Conservation (phyloP, 35 echinoderm and acorn worm genomes). For the Lytechinus variegatus region DNA sequence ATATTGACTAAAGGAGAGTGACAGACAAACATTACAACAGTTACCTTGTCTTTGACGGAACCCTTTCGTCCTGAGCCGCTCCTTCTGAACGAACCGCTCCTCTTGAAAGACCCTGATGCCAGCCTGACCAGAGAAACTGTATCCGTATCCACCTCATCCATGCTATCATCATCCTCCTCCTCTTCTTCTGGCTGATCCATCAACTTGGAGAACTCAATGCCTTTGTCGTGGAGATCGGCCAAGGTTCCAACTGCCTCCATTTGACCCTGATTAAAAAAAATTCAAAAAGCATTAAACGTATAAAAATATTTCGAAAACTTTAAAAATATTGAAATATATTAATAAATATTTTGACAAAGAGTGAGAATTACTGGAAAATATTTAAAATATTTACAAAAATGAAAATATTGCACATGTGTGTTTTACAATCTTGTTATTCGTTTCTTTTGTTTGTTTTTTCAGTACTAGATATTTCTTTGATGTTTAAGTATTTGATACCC, state of each 20-base stretch:
- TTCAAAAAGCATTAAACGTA: neutral
- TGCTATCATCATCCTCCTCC: slow-evolving; percentile 59
- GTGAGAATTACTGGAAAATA: too few species aligned
- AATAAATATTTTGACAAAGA: too few species aligned
- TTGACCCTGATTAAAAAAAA: slow-evolving; percentile 54
- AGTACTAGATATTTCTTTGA: too few species aligned
- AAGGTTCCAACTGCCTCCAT: slow-evolving; percentile 81
- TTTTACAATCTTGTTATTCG: too few species aligned
- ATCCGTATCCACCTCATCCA: neutral
- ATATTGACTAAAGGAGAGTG: too few species aligned
- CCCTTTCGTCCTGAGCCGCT: neutral
- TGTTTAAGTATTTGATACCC: too few species aligned
- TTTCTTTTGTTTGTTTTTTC: too few species aligned
- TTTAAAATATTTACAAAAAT: too few species aligned
- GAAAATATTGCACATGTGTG: too few species aligned
- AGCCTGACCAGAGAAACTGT: neutral
- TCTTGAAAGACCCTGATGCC: slow-evolving; percentile 27
- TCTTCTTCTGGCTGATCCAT: slow-evolving; percentile 71
- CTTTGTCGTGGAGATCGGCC: slow-evolving; percentile 64
- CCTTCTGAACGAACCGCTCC: neutral
- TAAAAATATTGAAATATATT: too few species aligned
- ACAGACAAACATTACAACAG: neutral
- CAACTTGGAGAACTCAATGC: slow-evolving; percentile 86
- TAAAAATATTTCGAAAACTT: too few species aligned
- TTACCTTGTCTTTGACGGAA: neutral